These are phyloP conservation scores for Campylorhamphus procurvoides DNA, from an alignment of 2,113 vertebrate species.

Conservation along the genomic window DNA sequence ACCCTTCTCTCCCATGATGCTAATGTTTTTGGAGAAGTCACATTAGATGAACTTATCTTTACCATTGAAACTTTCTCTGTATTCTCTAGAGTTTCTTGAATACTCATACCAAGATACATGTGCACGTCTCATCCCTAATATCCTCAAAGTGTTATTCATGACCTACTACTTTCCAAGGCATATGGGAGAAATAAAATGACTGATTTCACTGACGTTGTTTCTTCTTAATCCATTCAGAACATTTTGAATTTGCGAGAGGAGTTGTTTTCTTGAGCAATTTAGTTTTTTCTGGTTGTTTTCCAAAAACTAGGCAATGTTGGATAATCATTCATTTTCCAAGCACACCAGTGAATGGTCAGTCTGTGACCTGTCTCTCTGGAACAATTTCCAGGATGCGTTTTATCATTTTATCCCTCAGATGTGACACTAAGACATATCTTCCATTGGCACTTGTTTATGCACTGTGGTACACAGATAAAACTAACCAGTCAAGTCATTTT, in stretches of 20 bases:
- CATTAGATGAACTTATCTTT: neutral
- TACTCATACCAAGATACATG: neutral
- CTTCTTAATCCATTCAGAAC: conserved; percentile 47
- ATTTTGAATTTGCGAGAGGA: conserved; percentile 31
- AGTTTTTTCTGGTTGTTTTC: conserved; percentile 57
- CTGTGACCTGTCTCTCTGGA: conserved; percentile 36
- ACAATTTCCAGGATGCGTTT: neutral
- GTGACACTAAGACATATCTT: neutral
- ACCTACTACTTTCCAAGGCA: conserved; percentile 38
- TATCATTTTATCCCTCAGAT: neutral
- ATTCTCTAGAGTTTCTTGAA: neutral
- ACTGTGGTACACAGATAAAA: neutral
- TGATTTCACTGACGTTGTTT: conserved; percentile 32
- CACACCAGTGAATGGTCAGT: conserved; percentile 30
- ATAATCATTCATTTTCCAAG: conserved; percentile 51
- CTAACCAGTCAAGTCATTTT: neutral
- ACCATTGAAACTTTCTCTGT: neutral
- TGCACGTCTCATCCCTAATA: neutral
- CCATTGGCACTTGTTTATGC: neutral
- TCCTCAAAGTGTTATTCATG: neutral
- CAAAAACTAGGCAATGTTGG: conserved; percentile 41
- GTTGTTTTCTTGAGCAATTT: conserved; percentile 55
- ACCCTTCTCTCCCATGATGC: neutral
- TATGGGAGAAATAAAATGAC: conserved; percentile 23
- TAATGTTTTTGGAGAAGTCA: neutral